Conservation (phyloP, 1,140 invertebrate genomes). For the Pseudomyrmex concolor region DNA sequence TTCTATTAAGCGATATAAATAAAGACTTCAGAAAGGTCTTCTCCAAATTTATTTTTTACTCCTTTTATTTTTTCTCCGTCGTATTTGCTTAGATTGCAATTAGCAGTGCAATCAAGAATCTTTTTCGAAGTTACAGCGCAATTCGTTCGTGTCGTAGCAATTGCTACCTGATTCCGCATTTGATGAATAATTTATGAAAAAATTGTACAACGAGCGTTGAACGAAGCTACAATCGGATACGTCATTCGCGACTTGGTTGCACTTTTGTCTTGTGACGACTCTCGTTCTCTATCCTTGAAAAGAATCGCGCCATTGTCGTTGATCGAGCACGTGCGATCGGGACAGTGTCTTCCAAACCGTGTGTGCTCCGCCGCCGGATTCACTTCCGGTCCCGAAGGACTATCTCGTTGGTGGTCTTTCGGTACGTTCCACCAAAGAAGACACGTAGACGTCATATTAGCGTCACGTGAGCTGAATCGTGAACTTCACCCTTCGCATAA, state of each 20-base stretch:
- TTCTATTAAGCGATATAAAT: too few species aligned
- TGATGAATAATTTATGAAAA: constrained; percentile 47
- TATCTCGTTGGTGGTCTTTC: constrained; percentile 29
- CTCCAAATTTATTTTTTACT: background rate
- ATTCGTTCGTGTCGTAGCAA: background rate
- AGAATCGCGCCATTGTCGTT: constrained; percentile 16
- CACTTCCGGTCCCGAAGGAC: constrained; percentile 42
- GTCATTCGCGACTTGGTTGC: constrained; percentile 23
- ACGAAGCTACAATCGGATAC: constrained; percentile 41
- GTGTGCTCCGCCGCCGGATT: constrained; percentile 4
- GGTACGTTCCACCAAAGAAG: constrained; percentile 29
- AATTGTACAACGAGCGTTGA: constrained; percentile 16
- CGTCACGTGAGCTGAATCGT: constrained; percentile 35
- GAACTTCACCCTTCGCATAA: background rate
- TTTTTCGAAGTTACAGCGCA: background rate
- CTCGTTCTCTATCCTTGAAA: constrained; percentile 13
- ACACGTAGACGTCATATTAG: constrained; percentile 44
- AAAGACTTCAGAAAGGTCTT: too few species aligned
- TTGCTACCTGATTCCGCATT: constrained; percentile 1
- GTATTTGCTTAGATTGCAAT: background rate
- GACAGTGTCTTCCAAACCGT: constrained; percentile 41
- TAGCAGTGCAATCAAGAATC: background rate
- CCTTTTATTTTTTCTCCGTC: too few species aligned
- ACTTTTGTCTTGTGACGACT: constrained; percentile 39
- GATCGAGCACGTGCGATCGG: constrained; percentile 39